Conservation (phyloP, 1,140 invertebrate species). For the Drosophila santomea region DNA sequence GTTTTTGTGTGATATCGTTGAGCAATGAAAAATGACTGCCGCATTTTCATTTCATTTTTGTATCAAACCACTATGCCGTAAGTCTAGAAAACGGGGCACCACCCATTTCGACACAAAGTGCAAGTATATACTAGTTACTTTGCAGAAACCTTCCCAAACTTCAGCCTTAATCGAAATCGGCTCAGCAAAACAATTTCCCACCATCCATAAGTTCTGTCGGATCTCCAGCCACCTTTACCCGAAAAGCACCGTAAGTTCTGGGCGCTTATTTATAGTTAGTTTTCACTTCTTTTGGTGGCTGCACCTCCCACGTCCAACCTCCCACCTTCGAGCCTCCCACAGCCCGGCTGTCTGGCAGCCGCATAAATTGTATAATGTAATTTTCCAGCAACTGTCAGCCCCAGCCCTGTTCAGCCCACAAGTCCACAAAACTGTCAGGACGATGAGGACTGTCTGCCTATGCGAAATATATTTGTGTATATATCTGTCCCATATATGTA, state of each 20-base stretch:
- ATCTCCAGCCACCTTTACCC: conserved; percentile 14
- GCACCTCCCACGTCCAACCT: conserved; percentile 25
- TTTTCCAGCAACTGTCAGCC: conserved; percentile 64
- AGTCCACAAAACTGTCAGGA: conserved; percentile 77
- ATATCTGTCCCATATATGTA: conserved; percentile 23
- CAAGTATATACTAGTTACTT: neutral
- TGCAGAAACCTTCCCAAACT: conserved; percentile 9
- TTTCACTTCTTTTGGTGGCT: conserved; percentile 46
- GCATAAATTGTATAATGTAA: conserved; percentile 83
- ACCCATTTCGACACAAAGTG: neutral
- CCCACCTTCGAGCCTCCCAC: conserved; percentile 9
- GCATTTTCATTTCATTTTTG: too few species aligned
- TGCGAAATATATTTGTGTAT: conserved; percentile 63
- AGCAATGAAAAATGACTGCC: too few species aligned
- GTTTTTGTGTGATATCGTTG: too few species aligned
- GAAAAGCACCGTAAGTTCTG: conserved; percentile 18
- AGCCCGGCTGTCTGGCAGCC: conserved; percentile 58
- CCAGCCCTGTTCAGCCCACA: conserved; percentile 35
- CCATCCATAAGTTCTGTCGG: conserved; percentile 28
- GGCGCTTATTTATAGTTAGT: conserved; percentile 50
- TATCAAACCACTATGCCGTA: too few species aligned
- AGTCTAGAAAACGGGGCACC: neutral
- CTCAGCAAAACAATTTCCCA: conserved; percentile 39
- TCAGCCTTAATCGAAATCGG: conserved; percentile 46
- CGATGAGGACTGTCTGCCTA: conserved; percentile 70